Evolutionary conservation across 92 coral and sea anemone species (phyloP).

Genomic region (Siderastrea siderea): DNA sequence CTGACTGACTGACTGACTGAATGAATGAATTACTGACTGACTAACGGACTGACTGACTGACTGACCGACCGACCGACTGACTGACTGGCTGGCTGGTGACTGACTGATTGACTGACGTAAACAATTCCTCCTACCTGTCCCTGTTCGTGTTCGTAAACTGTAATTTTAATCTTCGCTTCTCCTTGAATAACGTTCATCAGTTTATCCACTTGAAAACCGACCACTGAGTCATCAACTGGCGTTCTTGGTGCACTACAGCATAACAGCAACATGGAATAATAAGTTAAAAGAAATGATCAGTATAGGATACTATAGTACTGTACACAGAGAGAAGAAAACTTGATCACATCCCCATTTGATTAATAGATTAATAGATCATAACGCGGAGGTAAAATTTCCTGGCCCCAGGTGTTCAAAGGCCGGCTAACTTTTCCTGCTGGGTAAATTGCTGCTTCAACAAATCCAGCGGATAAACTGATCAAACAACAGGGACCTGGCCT

Average conservation of each 20-base stretch:
- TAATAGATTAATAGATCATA: too few relatives aligned
- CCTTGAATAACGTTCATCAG: slow-evolving; percentile 82
- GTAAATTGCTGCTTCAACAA: too few relatives aligned
- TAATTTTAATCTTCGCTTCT: slow-evolving; percentile 79
- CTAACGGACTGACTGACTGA: not conserved
- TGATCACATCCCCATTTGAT: too few relatives aligned
- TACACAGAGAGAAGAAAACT: too few relatives aligned
- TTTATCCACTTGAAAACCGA: slow-evolving; percentile 89
- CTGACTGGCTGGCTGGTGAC: not conserved
- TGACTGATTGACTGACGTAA: not conserved
- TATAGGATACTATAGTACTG: too few relatives aligned
- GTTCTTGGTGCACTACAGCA: slow-evolving; percentile 45
- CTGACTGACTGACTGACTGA: not conserved
- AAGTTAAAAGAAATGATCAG: not conserved
- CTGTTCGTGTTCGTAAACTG: slow-evolving; percentile 74
- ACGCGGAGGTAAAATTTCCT: too few relatives aligned
- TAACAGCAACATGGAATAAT: not conserved
- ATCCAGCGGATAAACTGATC: too few relatives aligned
- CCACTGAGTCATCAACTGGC: slow-evolving; percentile 50
- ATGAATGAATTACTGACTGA: not conserved
- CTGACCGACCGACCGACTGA: not conserved
- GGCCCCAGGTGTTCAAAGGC: too few relatives aligned
- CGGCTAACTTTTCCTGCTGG: too few relatives aligned
- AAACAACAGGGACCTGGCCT: not conserved
- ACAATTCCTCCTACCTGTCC: slow-evolving; percentile 58